phyloP scores from a whole-genome alignment of 2,888 invertebrate species.

The Diachrysia chrysitis region DNA sequence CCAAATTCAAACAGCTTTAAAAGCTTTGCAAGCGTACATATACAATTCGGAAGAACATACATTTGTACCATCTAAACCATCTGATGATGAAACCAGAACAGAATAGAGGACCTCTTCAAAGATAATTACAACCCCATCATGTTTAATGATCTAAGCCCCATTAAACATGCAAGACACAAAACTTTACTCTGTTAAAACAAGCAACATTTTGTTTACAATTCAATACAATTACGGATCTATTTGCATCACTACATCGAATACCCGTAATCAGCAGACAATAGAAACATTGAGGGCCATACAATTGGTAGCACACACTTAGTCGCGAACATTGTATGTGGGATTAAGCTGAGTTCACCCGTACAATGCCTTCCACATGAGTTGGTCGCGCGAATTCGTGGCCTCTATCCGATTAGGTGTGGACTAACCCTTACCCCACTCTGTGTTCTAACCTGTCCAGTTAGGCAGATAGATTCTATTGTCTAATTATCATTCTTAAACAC shows the following conservation, averaged over 20 bases:
- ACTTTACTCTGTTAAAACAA: not conserved
- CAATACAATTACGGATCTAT: not conserved
- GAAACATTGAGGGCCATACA: not conserved
- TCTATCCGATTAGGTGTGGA: constrained; percentile 54
- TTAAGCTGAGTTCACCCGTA: constrained; percentile 52
- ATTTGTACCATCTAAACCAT: too few relatives aligned
- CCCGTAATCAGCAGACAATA: not conserved
- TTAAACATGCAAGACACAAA: not conserved
- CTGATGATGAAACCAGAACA: too few relatives aligned
- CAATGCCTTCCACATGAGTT: constrained; percentile 53
- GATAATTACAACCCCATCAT: too few relatives aligned
- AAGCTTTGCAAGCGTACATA: too few relatives aligned
- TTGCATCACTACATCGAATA: not conserved
- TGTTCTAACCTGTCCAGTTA: not conserved
- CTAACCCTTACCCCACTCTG: not conserved
- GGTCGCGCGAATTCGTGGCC: constrained; percentile 40
- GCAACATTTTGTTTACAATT: not conserved
- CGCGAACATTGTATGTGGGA: constrained; percentile 23
- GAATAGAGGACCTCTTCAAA: too few relatives aligned
- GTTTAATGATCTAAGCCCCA: too few relatives aligned
- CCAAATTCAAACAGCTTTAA: too few relatives aligned
- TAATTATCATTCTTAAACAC: too few relatives aligned
- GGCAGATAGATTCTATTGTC: not conserved
- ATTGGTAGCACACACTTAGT: constrained; percentile 20
- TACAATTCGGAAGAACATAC: too few relatives aligned